A percentile compares a stretch with the other conserved stretches of the same genome.
These are phyloP conservation scores for Argynnis bischoffii DNA, from an alignment of 2,888 invertebrate species.

Conservation along the genomic window DNA sequence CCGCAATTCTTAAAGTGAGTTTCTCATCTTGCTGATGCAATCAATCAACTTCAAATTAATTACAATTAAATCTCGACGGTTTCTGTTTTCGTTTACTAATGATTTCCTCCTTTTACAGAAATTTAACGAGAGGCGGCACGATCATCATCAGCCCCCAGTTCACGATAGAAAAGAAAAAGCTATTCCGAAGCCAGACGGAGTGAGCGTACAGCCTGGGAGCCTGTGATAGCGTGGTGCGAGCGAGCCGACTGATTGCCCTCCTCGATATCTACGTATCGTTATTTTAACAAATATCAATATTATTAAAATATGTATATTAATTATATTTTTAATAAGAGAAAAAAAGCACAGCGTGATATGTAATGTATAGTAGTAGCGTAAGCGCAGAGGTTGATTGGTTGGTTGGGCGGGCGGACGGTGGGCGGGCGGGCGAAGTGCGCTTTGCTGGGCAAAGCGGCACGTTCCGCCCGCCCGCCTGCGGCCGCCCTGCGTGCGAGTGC, in stretches of 20 bases:
- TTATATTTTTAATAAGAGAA: conserved; percentile 81
- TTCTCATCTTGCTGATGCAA: conserved; percentile 11
- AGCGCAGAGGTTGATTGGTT: conserved; percentile 46
- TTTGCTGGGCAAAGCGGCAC: too few species aligned
- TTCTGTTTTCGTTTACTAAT: conserved; percentile 24
- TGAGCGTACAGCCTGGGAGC: conserved; percentile 50
- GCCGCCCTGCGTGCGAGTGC: too few species aligned
- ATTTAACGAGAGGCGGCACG: conserved; percentile 92
- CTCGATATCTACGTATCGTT: conserved; percentile 80
- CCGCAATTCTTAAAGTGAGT: conserved; percentile 96
- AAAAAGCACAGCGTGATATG: conserved; percentile 83
- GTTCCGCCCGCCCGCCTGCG: too few species aligned
- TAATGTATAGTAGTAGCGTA: conserved; percentile 78
- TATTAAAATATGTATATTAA: conserved; percentile 74
- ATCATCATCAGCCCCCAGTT: conserved; percentile 95
- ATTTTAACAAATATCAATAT: conserved; percentile 82
- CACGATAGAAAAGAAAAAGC: conserved; percentile 94
- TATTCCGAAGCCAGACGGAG: conserved; percentile 89
- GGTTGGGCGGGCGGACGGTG: too few species aligned
- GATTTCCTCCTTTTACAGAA: conserved; percentile 79
- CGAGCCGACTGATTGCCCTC: conserved; percentile 78
- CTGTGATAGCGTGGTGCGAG: conserved; percentile 62
- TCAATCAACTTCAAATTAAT: neutral
- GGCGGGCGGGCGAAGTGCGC: conserved; percentile 56
- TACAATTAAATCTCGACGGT: neutral